Conservation (phyloP, 1,140 invertebrate species). For the Acromyrmex heyeri region DNA sequence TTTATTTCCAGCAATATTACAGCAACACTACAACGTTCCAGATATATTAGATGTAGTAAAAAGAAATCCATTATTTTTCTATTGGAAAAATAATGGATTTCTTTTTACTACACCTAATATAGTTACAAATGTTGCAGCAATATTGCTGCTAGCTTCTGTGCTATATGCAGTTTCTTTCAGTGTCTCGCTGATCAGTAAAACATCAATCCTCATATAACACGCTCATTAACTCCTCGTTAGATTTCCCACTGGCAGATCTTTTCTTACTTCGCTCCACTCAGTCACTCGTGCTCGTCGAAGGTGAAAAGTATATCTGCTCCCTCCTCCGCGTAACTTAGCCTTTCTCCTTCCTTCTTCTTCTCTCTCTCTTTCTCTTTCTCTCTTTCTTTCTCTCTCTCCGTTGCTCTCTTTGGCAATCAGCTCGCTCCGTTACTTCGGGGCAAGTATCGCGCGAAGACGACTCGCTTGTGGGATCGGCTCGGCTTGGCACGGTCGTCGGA, state of each 20-base stretch:
- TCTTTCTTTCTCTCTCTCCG: conserved; percentile 3
- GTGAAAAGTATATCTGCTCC: conserved; percentile 69
- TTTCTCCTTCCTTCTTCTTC: conserved; percentile 43
- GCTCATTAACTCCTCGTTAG: conserved; percentile 42
- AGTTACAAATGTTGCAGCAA: too few species aligned
- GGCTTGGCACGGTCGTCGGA: conserved; percentile 18
- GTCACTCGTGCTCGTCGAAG: conserved; percentile 70
- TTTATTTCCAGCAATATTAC: too few species aligned
- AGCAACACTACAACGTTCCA: too few species aligned
- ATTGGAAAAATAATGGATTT: too few species aligned
- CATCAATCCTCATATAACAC: not conserved
- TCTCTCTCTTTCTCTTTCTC: not conserved
- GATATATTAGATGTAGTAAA: too few species aligned
- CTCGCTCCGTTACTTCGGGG: conserved; percentile 58
- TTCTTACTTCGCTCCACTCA: conserved; percentile 51
- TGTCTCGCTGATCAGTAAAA: not conserved
- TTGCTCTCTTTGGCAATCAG: conserved; percentile 46
- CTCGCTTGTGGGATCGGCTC: conserved; percentile 52
- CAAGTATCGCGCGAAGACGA: conserved; percentile 52
- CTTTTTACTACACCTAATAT: too few species aligned
- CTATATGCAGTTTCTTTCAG: not conserved
- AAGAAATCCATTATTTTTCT: too few species aligned
- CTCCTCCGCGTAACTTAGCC: conserved; percentile 1
- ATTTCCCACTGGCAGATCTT: conserved; percentile 34
- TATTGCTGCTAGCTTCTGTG: too few species aligned